Base-by-base conservation (phyloP, 2,797 vertebrate genomes). In the Coregonus sp. region DNA sequence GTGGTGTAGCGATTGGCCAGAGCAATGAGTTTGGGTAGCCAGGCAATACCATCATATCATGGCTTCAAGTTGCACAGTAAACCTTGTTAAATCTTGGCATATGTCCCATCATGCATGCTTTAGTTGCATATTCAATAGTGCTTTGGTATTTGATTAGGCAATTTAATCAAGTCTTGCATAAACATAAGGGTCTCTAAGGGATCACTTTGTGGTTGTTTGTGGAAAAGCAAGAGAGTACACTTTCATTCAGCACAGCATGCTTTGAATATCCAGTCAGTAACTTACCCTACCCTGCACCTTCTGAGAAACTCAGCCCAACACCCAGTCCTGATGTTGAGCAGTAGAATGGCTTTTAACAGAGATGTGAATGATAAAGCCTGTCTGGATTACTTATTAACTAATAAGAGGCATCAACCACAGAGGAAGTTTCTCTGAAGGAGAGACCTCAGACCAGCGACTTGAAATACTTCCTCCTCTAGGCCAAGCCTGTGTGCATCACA, bases 311-410 rank as follows among this genome's bases (percentile, higher is more conserved):
- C 70, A 76, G 47, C 15, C 54, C 67, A 59, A 81, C 75, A 31
- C 50, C 12, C 75, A 75, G 65, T 79, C 77, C 85, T 88, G 76
- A 67, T 74, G 84, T 72, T 70, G 72, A 67, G n/a, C 77, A 74
- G 25, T 25, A 25, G 25, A 25, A 85, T 81, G 75, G 77, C 72
- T 82, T 1, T 79, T 68, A 52, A 63, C 67, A 74, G 88, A 89
- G 85, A 89, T 89, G 89, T 85, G 74, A 86, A 79, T 80, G 85
- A 91, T 91, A 87, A 90, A 82, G 78, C 70, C 50, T 6, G 29
- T 20, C 40, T 47, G 5, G 80, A 11, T 74, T 69, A 35, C 75
- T 82, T 33, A 80, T 80, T 73, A 79, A 56, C 82, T 91, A 91
- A 92, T 89, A 74, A 76, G 80, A 87, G 85, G 85, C 84, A 84